Percentiles rank a stretch among this genome's conserved stretches.
Conservation (phyloP, 2,888 invertebrate species). For the Rosalia funebris region DNA sequence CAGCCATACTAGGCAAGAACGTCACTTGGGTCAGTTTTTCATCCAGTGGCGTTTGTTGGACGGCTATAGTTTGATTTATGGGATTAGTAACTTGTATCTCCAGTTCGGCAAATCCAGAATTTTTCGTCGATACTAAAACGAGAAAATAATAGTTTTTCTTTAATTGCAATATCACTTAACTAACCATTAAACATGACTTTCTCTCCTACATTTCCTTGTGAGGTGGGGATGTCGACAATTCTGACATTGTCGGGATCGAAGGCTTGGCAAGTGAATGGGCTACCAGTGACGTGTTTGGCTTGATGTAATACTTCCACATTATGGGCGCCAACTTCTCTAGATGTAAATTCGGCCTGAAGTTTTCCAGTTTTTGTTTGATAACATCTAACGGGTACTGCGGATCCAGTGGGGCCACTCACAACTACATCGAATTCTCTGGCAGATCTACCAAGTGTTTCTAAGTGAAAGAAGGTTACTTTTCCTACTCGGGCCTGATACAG, state of each 20-base stretch:
- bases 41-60: constrained; percentile 78
- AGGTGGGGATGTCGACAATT: constrained; percentile 79
- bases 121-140: constrained; percentile 77
- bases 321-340: constrained; percentile 76
- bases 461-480: constrained; percentile 85
- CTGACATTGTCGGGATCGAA: constrained; percentile 88
- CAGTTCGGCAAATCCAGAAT: constrained; percentile 85
- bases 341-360: constrained; percentile 92
- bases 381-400: constrained; percentile 72
- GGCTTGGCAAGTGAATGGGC: constrained; percentile 93
- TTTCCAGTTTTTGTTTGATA: constrained; percentile 97
- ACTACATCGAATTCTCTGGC: constrained; percentile 93
- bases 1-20: constrained; percentile 86
- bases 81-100: constrained; percentile 91
- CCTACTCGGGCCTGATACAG: constrained; percentile 87
- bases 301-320: constrained; percentile 87
- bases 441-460: constrained; percentile 86
- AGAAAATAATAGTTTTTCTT: not conserved
- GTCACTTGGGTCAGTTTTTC: constrained; percentile 80
- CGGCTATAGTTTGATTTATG: constrained; percentile 82
- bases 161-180: constrained; percentile 39
- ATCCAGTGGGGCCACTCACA: constrained; percentile 68
- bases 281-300: constrained; percentile 89
- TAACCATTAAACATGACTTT: constrained; percentile 83
- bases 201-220: constrained; percentile 83